Conservation (phyloP, 2,797 vertebrate genomes). For the Distichodus sexfasciatus region DNA sequence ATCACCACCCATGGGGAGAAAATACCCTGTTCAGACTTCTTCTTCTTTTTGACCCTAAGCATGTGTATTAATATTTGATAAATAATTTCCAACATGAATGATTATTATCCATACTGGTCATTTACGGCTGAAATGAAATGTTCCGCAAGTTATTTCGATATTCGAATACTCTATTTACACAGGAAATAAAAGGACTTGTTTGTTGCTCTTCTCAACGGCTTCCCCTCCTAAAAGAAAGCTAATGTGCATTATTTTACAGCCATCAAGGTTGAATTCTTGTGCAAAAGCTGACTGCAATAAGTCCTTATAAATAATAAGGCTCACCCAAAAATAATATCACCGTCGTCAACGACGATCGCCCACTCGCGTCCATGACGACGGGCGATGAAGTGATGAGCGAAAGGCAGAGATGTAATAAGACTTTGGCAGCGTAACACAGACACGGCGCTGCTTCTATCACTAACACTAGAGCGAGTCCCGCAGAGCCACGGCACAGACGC, state of each 20-base stretch:
- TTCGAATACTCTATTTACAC: slow-evolving; percentile 36
- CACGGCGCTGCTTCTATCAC: neutral
- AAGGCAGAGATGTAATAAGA: slow-evolving; percentile 26
- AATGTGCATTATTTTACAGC: slow-evolving; percentile 39
- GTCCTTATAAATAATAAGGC: slow-evolving; percentile 9
- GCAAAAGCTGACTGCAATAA: slow-evolving; percentile 28
- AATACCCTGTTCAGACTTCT: too few relatives aligned
- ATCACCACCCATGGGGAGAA: too few relatives aligned
- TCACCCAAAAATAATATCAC: slow-evolving; percentile 3
- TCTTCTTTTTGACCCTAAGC: too few relatives aligned
- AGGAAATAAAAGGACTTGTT: slow-evolving; percentile 34
- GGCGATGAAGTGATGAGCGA: slow-evolving; percentile 35
- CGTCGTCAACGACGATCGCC: slow-evolving; percentile 1
- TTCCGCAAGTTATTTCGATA: slow-evolving; percentile 12
- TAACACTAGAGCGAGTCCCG: neutral
- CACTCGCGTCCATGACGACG: slow-evolving; percentile 23
- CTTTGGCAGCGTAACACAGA: slow-evolving; percentile 46
- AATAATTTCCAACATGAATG: neutral
- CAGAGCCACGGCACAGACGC: neutral
- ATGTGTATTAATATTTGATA: too few relatives aligned
- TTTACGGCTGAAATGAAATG: slow-evolving; percentile 27
- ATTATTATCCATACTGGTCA: slow-evolving; percentile 10
- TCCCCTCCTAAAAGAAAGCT: slow-evolving; percentile 14
- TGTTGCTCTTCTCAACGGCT: slow-evolving; percentile 7
- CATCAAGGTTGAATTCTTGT: slow-evolving; percentile 25